Base-by-base conservation (phyloP, 2,113 vertebrate genomes). In the Nothocercus nigrocapillus region DNA sequence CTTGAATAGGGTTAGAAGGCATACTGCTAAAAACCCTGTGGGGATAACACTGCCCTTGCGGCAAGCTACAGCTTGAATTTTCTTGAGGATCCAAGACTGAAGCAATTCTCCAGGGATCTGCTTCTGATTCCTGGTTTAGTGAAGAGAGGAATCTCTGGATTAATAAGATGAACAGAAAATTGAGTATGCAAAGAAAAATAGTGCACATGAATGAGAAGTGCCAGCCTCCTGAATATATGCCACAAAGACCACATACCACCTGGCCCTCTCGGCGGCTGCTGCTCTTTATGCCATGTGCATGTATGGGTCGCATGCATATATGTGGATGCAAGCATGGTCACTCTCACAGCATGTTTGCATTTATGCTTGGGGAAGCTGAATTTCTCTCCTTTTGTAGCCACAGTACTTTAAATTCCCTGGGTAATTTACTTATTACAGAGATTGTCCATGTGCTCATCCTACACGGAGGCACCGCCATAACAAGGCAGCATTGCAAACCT, bases 21-120 rank as follows among this genome's bases (percentile, higher is more conserved):
- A 85, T 24, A 49, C 45, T 87, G 66, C 73, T 70, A 68, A 93
- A 95, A 89, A 2, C 49, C 69, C 79, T 79, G 45, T 53, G 51
- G 81, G 90, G 42, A 67, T 81, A 89, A 90, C 88, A 36, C 27
- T 86, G 80, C 67, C 77, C 82, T 81, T 85, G 80, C 82, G 83
- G 59, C 22, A 66, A 32, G 7, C 49, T 47, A n/a, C 53, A 85
- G 80, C 54, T 34, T 59, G 80, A 76, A 80, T 66, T 82, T 84
- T 8, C 58, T 62, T 21, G 19, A 82, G 67, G 58, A 82, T 64
- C 67, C 90, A 87, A 92, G 77, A 51, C 32, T 40, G 45, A 34
- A 56, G 54, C 18, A 59, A 30, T 77, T 82, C 93, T 77, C 63
- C 2, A 1, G 54, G 74, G 83, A 61, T 45, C 67, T 92, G 83